Evolutionary conservation across 92 coral and sea anemone genomes (phyloP).

Genomic region (Micromussa lordhowensis): DNA sequence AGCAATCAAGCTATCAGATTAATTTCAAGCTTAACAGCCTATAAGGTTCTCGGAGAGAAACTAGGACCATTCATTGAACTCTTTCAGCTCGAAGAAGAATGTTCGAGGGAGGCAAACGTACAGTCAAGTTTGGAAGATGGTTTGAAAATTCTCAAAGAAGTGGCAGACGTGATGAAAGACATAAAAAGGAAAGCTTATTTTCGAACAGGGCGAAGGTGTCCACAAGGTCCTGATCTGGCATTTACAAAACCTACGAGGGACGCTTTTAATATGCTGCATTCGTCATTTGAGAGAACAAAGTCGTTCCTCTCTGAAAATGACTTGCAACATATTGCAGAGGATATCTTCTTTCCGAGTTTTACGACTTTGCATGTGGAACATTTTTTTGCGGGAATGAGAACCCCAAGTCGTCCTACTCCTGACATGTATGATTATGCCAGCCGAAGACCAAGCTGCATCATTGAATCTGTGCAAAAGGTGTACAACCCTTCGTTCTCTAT

Average conservation of each 20-base stretch:
- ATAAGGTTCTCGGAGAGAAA: conserved; percentile 44
- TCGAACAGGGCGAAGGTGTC: conserved; percentile 63
- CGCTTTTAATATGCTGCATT: conserved; percentile 53
- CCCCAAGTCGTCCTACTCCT: conserved; percentile 62
- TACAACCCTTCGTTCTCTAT: conserved; percentile 53
- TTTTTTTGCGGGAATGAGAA: conserved; percentile 53
- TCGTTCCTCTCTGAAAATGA: conserved; percentile 38
- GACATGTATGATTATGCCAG: conserved; percentile 46
- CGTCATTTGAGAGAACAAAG: conserved; percentile 40
- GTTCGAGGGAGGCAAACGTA: background rate
- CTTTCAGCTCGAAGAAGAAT: conserved; percentile 53
- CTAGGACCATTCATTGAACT: conserved; percentile 42
- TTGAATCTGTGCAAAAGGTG: conserved; percentile 30
- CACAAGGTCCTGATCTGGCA: conserved; percentile 63
- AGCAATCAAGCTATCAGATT: conserved; percentile 52
- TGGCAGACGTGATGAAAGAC: conserved; percentile 32
- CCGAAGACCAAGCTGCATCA: too few species aligned
- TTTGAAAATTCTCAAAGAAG: conserved; percentile 44
- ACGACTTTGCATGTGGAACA: conserved; percentile 60
- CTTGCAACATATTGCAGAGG: conserved; percentile 37
- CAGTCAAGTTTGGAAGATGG: conserved; percentile 52
- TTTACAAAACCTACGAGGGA: conserved; percentile 62
- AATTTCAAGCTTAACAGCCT: conserved; percentile 47
- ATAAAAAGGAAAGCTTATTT: conserved; percentile 46
- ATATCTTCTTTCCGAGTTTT: conserved; percentile 50